Evolutionary conservation across 2,888 invertebrate species (phyloP).

Genomic region (Brassicogethes aeneus): DNA sequence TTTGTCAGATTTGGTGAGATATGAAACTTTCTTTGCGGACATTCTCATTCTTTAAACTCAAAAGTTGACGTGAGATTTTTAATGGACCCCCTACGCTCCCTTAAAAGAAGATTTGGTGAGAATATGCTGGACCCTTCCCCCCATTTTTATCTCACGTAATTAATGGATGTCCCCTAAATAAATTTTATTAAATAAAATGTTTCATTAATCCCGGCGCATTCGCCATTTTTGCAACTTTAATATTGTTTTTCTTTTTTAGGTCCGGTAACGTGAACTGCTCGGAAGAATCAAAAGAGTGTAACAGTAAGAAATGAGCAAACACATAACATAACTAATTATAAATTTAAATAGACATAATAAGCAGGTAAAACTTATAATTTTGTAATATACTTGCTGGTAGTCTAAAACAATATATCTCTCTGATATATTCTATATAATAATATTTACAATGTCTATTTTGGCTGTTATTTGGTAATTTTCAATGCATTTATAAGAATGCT

Average conservation of each 20-base stretch:
- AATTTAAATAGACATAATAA: conserved; percentile 6
- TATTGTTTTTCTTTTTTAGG: conserved; percentile 23
- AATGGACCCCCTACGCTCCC: too few species aligned
- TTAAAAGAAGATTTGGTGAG: too few species aligned
- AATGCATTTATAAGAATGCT: conserved; percentile 40
- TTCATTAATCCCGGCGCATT: too few species aligned
- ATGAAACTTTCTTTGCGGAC: too few species aligned
- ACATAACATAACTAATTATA: neutral
- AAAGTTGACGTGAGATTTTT: too few species aligned
- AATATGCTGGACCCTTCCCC: too few species aligned
- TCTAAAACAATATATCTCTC: neutral
- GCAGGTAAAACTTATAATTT: conserved; percentile 14
- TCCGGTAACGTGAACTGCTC: conserved; percentile 27
- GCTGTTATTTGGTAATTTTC: conserved; percentile 40
- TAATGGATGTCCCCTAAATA: too few species aligned
- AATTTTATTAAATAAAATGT: conserved; percentile 1
- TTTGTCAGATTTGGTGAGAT: too few species aligned
- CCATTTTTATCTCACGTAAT: too few species aligned
- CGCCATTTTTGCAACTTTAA: too few species aligned
- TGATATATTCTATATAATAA: conserved; percentile 23
- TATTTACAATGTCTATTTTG: conserved; percentile 37
- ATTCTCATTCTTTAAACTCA: too few species aligned
- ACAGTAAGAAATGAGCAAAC: conserved; percentile 21
- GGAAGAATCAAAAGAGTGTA: conserved; percentile 26
- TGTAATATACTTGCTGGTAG: conserved; percentile 14